Conservation (phyloP, 53 echinoderm and acorn worm genomes). For the Temnopleurus reevesii region DNA sequence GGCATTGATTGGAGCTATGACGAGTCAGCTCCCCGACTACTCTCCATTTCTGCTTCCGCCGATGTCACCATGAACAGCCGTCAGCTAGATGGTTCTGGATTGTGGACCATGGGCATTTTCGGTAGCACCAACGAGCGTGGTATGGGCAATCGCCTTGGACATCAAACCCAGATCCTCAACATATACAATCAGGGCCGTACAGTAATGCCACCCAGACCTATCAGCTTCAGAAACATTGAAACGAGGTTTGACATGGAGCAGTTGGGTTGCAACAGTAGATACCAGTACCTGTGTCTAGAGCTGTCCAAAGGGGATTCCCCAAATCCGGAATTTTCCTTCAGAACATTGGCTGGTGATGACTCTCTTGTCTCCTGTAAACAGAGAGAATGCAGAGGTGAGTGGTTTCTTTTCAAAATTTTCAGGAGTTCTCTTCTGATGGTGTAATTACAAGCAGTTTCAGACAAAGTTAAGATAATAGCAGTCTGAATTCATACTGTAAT, state of each 20-base stretch:
- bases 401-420: background rate
- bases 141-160: conserved; percentile 64
- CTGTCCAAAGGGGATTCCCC: conserved; percentile 73
- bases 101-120: conserved; percentile 83
- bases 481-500: no score
- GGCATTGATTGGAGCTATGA: conserved; percentile 73
- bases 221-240: conserved; percentile 68
- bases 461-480: no score
- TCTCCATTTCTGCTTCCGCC: conserved; percentile 75
- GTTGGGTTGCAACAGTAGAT: conserved; percentile 73
- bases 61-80: conserved; percentile 67
- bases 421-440: no score
- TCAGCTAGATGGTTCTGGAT: conserved; percentile 66
- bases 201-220: conserved; percentile 61
- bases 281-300: conserved; percentile 72
- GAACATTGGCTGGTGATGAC: conserved; percentile 70
- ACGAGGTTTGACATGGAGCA: conserved; percentile 67
- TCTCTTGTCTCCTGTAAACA: conserved; percentile 74
- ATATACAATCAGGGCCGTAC: conserved; percentile 67
- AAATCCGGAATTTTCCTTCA: conserved; percentile 80
- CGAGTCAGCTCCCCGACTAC: conserved; percentile 58
- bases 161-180: conserved; percentile 74
- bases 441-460: no score
- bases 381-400: conserved; percentile 81
- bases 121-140: conserved; percentile 73